Evolutionary conservation across 2,888 invertebrate genomes (phyloP), one percentile per base, ranked within the genome.

Genomic region (Agrypnus murinus): DNA sequence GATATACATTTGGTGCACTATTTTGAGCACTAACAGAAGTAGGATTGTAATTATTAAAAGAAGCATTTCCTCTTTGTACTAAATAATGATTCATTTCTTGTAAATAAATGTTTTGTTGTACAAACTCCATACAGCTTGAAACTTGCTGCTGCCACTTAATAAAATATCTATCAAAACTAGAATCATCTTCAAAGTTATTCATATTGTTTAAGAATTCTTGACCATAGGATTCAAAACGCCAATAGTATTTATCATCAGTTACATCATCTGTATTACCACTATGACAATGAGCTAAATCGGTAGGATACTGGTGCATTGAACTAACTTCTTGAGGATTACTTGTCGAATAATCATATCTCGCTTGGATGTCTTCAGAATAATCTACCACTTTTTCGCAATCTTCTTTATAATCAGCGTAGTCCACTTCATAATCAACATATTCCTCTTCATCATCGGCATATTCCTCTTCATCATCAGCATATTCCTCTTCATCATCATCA

Each of bases 31-130:
- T 25, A 25, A 5, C 5, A 25, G 25, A 25, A 25, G 25, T 5
- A 25, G 3, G 3, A 25, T 25, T 5, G 5, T 2, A 25, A 25
- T 25, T 25, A 25, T 25, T 25, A 25, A 3, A 25, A 2, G 5
- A 25, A 3, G 25, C 5, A 3, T 25, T 25, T 25, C 25, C 12
- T 25, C 77, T 74, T 25, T 25, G 25, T 5, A 25, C 5, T 25
- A 25, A 25, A 74, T 75, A 80, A 57, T 76, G 75, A 53, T 73
- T 78, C 84, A 85, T 84, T 78, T 85, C 84, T 25, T 80, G 75
- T 1, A 84, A 57, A 75, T 84, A 85, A 71, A 86, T 79, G 76
- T 84, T 83, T 74, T 84, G 84, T 70, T 84, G 83, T 1, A 85
- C 78, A 77, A 80, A 85, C 73, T 82, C 80, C 59, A 84, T 77